Base-by-base conservation (phyloP, 2,888 invertebrate genomes). In the Smittia aterrima region DNA sequence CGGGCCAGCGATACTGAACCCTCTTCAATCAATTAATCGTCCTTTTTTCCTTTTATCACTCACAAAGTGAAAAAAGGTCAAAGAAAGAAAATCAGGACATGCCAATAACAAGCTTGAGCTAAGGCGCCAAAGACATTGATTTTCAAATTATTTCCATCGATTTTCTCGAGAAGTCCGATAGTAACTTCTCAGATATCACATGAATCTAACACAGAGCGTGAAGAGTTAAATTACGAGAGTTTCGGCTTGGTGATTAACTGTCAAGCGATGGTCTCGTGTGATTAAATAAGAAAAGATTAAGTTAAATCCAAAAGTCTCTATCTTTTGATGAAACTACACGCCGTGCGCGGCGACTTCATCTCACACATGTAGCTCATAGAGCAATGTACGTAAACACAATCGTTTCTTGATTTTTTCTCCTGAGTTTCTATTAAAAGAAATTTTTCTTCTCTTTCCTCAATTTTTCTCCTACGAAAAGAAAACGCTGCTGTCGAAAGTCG, bases 41-140 rank as follows among this genome's bases (percentile, higher is more conserved):
- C n/a, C 11, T 3, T n/a, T 47, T n/a, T 47, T n/a, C 47, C 16
- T 47, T 47, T 16, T 47, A 47, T 47, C 47, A 47, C 11, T 47
- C 47, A 9, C 38, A n/a, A n/a, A 16, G 11, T 6, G 4, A n/a
- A n/a, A 47, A 47, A 47, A 47, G 47, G 11, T 47, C 47, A 47
- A 47, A 47, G 47, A 2, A 47, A 16, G 16, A n/a, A 47, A 47
- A 32, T 32, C 9, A 9, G 32, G 4, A 32, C 32, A 32, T 32
- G 32, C 32, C 32, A 32, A 32, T 9, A n/a, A n/a, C n/a, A 38
- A 7, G 38, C 38, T 38, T 38, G 16, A 47, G 16, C 47, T 13
- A 47, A 47, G 47, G 47, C 47, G 47, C 47, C 47, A n/a, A 47
- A 47, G 47, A n/a, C 47, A 47, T 47, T 47, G 47, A 47, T 47